phyloP scores from a whole-genome alignment of 2,888 invertebrate genomes.

The Lasioglossum figueresi region DNA sequence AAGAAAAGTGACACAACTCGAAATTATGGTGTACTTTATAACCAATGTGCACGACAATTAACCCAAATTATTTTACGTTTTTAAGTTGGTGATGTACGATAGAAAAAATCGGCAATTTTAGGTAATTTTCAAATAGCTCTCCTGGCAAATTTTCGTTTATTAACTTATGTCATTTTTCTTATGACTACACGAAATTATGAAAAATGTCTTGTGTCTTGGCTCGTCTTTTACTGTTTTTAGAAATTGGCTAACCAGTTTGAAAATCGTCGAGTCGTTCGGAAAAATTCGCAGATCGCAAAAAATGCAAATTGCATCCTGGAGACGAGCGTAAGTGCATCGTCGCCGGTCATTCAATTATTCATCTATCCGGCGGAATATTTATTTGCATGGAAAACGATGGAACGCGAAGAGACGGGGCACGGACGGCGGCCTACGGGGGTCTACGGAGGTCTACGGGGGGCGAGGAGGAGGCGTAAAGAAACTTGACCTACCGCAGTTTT shows the following conservation, averaged over 20 bases:
- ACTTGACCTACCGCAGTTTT: conserved; percentile 79
- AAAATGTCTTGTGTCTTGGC: neutral
- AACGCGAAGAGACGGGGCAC: neutral
- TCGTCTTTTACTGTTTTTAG: neutral
- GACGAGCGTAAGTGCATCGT: neutral
- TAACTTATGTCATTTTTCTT: too few relatives aligned
- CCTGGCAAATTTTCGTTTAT: too few relatives aligned
- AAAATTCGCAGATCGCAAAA: neutral
- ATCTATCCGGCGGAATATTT: neutral
- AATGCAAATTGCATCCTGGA: neutral
- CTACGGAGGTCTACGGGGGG: neutral
- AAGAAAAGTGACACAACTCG: too few relatives aligned
- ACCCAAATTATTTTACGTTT: too few relatives aligned
- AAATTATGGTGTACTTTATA: too few relatives aligned
- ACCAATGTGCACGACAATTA: too few relatives aligned
- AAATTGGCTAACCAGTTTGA: neutral
- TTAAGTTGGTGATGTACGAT: too few relatives aligned
- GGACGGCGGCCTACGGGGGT: neutral
- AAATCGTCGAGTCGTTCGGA: neutral
- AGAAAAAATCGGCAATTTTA: too few relatives aligned
- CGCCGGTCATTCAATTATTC: neutral
- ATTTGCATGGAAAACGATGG: neutral
- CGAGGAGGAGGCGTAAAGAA: conserved; percentile 47
- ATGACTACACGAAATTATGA: too few relatives aligned
- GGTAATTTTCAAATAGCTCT: too few relatives aligned